These are phyloP conservation scores for Lamellibrachia columna DNA, from an alignment of 2,888 invertebrate genomes.

Conservation along the genomic window DNA sequence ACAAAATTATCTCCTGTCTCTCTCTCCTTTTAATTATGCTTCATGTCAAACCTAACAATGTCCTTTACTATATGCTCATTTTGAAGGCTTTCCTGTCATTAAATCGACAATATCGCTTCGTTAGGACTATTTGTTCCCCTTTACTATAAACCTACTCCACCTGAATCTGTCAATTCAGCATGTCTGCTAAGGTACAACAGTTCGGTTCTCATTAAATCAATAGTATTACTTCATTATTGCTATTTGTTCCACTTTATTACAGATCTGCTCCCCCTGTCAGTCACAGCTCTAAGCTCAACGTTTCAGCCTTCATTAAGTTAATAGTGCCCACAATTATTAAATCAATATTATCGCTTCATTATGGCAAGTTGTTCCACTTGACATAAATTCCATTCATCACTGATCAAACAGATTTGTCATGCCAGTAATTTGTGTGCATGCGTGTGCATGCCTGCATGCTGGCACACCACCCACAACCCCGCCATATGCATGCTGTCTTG, in stretches of 20 bases:
- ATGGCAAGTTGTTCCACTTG: background rate
- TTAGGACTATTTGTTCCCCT: background rate
- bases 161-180: background rate
- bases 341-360: background rate
- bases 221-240: background rate
- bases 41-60: background rate
- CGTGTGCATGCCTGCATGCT: background rate
- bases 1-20: background rate
- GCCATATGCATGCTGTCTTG: background rate
- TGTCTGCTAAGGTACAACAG: background rate
- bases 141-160: background rate
- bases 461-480: background rate
- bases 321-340: background rate
- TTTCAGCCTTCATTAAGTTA: background rate
- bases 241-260: conserved; percentile 3
- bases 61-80: background rate
- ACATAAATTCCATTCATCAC: background rate
- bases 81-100: background rate
- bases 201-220: background rate
- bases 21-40: background rate
- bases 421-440: background rate
- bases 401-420: background rate
- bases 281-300: background rate
- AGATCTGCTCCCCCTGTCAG: background rate
- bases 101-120: background rate